Base-by-base conservation (phyloP, 2,113 vertebrate species). In the Cavia porcellus region DNA sequence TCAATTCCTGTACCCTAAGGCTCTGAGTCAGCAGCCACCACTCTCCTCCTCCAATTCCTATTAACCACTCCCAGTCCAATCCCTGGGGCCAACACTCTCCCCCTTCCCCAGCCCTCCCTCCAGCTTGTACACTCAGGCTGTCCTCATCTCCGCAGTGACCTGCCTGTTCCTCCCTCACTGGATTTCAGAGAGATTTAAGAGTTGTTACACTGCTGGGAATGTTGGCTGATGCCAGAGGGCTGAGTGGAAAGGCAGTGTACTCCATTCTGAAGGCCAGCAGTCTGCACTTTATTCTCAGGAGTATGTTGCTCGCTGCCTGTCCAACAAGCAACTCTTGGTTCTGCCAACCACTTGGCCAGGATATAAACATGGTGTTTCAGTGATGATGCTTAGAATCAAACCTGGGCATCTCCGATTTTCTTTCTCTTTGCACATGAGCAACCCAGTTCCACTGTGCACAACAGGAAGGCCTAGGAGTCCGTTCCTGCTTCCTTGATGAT, bases 321-420 rank as follows among this genome's bases (percentile, higher is more conserved):
- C 79, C 82, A 50, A 66, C 79, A 61, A n/a, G 38, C 28, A 75
- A 9, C 25, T 50, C 94, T 62, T 52, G 35, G 32, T 90, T 81
- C 93, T 64, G 52, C 75, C 70, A 86, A 47, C 72, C 25, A 14
- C 35, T 66, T n/a, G n/a, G 20, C 52, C 64, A 32, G 45, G 30
- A 94, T 32, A 68, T 14, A 52, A 68, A 95, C 79, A 32, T 30
- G 7, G 47, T 47, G 74, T 14, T 47, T 72, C 19, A 11, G 13
- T 50, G 57, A 92, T 61, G 57, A 20, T 61, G 38, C 80, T 83
- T 92, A 82, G 45, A 93, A 47, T 45, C 64, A 61, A 95, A 89
- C 74, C 42, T 74, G 20, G 8, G 24, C 15, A 61, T 45, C 64
- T 50, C 72, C 47, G 10, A 19, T 42, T 89, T 80, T 90, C 89